Evolutionary conservation across 2,113 vertebrate genomes (phyloP).

Genomic region (Octodon degus): DNA sequence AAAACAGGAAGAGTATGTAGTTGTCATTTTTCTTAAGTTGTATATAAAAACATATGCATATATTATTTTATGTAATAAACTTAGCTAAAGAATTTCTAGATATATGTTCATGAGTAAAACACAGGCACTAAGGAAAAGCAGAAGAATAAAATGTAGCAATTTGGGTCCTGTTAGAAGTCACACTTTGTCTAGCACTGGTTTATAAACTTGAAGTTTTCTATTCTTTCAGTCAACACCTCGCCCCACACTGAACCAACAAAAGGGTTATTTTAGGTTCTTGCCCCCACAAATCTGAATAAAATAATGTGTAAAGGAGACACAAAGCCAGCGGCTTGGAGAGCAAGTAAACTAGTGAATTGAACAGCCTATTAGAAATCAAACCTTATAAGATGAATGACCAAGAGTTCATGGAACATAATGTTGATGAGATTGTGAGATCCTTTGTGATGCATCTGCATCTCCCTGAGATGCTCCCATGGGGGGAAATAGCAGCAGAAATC

Average conservation of each 20-base stretch:
- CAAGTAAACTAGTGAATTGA: background rate
- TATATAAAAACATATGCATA: background rate
- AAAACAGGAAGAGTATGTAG: background rate
- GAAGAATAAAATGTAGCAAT: background rate
- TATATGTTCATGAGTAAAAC: background rate
- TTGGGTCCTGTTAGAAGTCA: background rate
- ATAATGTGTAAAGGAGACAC: background rate
- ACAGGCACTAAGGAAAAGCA: background rate
- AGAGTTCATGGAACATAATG: background rate
- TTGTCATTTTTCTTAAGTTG: background rate
- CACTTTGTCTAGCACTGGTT: too few species aligned
- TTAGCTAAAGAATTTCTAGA: background rate
- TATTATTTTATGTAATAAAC: background rate
- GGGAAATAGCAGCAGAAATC: background rate
- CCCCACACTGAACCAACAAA: background rate
- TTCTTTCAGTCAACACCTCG: background rate
- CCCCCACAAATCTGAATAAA: slow-evolving; percentile 42
- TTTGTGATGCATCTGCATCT: background rate
- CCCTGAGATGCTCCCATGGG: background rate
- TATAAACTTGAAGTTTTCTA: background rate
- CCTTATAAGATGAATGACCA: background rate
- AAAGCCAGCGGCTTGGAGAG: fast-evolving
- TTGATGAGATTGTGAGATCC: background rate
- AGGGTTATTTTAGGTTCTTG: background rate
- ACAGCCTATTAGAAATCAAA: background rate